A percentile compares a stretch with the other conserved stretches of the same genome.
phyloP scores from a whole-genome alignment of 2,113 vertebrate species.

The Collichthys lucidus region DNA sequence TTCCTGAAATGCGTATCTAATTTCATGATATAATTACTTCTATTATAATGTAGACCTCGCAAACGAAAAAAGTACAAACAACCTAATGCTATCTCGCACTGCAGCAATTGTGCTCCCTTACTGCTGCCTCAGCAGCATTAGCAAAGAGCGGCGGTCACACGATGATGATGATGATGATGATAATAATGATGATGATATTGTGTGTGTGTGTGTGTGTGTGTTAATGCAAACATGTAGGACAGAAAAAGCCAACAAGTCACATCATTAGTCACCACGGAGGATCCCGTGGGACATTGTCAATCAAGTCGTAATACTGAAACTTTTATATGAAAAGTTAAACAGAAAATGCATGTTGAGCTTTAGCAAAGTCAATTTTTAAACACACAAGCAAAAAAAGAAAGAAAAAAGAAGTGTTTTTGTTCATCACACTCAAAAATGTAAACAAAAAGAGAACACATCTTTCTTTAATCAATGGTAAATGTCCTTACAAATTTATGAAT shows the following conservation, averaged over 20 bases:
- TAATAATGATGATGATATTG: background rate
- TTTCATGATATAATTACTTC: background rate
- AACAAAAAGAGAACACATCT: background rate
- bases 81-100: constrained; percentile 4
- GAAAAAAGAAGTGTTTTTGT: background rate
- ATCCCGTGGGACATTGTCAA: constrained; percentile 37
- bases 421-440: background rate
- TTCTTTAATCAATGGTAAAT: background rate
- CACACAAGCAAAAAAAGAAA: background rate
- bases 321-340: constrained; percentile 58
- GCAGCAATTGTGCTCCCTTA: background rate
- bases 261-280: constrained; percentile 28
- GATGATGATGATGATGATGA: background rate
- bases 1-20: background rate
- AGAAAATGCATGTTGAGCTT: constrained; percentile 36
- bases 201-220: background rate
- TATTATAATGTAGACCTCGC: background rate
- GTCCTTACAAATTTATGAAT: background rate
- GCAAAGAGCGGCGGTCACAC: constrained; percentile 3
- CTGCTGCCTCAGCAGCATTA: constrained; percentile 10
- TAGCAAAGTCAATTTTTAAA: background rate
- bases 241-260: constrained; percentile 33
- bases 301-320: constrained; percentile 26
- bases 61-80: background rate
- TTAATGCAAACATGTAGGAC: constrained; percentile 34